phyloP scores from a whole-genome alignment of 2,113 vertebrate species.

The Chlorodrepanis virens region DNA sequence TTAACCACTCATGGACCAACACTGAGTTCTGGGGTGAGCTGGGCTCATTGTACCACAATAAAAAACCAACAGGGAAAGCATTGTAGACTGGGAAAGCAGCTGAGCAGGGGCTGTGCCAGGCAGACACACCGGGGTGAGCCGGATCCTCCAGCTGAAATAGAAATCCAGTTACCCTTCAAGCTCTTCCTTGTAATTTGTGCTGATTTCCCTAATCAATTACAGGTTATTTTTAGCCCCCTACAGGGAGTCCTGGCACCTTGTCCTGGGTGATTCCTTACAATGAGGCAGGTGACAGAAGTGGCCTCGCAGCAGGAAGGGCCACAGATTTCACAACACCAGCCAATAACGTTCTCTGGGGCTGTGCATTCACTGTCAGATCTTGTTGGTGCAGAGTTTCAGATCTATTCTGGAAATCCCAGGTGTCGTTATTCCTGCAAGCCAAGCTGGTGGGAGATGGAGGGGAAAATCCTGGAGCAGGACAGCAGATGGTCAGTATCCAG shows the following conservation, averaged over 20 bases:
- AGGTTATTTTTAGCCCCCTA: neutral
- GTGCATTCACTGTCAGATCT: neutral
- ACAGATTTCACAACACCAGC: neutral
- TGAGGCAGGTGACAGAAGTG: neutral
- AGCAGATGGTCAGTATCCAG: neutral
- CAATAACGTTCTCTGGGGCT: neutral
- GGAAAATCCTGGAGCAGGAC: neutral
- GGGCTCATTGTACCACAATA: neutral
- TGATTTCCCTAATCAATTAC: neutral
- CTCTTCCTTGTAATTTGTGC: neutral
- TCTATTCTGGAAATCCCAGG: neutral
- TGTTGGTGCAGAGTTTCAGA: neutral
- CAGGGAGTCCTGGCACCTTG: neutral
- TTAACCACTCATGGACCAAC: neutral
- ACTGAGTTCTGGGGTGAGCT: neutral
- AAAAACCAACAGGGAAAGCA: fast-evolving
- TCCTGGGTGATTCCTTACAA: neutral
- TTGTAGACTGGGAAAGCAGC: neutral
- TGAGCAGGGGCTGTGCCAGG: neutral
- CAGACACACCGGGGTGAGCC: neutral
- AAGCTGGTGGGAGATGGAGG: neutral
- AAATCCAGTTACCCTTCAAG: constrained; percentile 1
- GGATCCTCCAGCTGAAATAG: neutral
- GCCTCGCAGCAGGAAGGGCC: neutral
- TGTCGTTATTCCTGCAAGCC: neutral